These are phyloP conservation scores for Uria lomvia DNA, from an alignment of 2,113 vertebrate species.

Conservation along the genomic window DNA sequence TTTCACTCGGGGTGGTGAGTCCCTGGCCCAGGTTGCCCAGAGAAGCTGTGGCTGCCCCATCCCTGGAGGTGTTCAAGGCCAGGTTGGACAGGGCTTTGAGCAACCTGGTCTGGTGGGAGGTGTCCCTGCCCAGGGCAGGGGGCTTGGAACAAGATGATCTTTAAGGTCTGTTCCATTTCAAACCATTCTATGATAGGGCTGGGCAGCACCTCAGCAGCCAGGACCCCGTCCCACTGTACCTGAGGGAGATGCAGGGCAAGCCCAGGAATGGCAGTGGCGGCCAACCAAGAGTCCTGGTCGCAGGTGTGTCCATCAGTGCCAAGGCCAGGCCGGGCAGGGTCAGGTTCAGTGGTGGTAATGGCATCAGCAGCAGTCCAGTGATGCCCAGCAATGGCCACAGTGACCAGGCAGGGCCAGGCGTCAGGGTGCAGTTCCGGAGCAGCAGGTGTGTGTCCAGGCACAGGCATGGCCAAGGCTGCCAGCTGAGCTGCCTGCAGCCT, in stretches of 20 bases:
- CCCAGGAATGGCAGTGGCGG: rapidly evolving
- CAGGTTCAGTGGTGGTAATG: rapidly evolving
- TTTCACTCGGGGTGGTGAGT: too few species aligned
- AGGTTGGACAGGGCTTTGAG: background rate
- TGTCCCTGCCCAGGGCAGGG: background rate
- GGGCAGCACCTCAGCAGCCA: background rate
- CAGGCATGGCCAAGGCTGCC: rapidly evolving
- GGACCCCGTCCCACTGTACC: background rate
- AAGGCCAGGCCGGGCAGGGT: background rate
- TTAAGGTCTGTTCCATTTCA: background rate
- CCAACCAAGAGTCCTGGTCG: rapidly evolving
- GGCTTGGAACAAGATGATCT: background rate
- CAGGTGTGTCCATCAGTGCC: background rate
- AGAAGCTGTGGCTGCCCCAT: too few species aligned
- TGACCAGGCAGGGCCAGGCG: background rate
- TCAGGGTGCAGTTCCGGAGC: background rate
- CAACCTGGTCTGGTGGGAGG: background rate
- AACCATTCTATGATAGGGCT: background rate
- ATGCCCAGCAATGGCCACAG: background rate
- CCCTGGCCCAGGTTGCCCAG: too few species aligned
- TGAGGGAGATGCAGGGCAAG: background rate
- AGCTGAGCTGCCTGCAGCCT: rapidly evolving
- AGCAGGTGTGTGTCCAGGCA: background rate
- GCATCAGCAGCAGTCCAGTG: rapidly evolving
- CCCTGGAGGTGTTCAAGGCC: too few species aligned